phyloP scores from a whole-genome alignment of 2,113 vertebrate species.

The Paratilapia polleni region DNA sequence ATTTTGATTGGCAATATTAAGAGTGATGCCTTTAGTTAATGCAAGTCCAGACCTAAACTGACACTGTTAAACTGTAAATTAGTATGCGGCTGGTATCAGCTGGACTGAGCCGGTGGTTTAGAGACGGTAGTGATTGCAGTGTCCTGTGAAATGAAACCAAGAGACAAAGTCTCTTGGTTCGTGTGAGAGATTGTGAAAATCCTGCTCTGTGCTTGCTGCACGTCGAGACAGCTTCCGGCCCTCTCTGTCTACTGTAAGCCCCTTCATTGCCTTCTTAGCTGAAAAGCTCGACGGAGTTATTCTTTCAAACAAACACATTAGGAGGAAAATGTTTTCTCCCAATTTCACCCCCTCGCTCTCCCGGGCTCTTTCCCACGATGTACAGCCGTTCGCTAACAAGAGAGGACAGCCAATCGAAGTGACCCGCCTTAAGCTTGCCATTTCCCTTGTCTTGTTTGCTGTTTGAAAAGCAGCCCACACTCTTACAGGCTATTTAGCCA shows the following conservation, averaged over 20 bases:
- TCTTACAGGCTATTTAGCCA: conserved; percentile 53
- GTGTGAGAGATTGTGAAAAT: neutral
- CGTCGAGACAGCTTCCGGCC: neutral
- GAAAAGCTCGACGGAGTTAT: neutral
- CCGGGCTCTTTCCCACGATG: conserved; percentile 43
- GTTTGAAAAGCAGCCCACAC: conserved; percentile 56
- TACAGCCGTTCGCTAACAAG: conserved; percentile 63
- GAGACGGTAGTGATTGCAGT: neutral
- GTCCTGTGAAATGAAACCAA: neutral
- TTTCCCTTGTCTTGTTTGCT: conserved; percentile 36
- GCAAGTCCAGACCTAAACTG: neutral
- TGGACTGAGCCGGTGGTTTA: neutral
- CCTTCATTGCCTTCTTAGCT: neutral
- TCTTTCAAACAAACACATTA: conserved; percentile 44
- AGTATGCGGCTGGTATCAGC: neutral
- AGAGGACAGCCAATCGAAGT: conserved; percentile 73
- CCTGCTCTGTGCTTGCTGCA: neutral
- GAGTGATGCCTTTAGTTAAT: conserved; percentile 1
- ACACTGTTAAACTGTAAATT: neutral
- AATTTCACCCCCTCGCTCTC: neutral
- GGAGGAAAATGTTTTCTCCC: conserved; percentile 11
- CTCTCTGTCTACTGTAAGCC: neutral
- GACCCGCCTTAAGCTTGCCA: conserved; percentile 52
- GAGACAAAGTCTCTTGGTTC: neutral
- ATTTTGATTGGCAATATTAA: neutral